Evolutionary conservation across 2,888 invertebrate genomes (phyloP).

Genomic region (Vannuccia rotundouncinata): DNA sequence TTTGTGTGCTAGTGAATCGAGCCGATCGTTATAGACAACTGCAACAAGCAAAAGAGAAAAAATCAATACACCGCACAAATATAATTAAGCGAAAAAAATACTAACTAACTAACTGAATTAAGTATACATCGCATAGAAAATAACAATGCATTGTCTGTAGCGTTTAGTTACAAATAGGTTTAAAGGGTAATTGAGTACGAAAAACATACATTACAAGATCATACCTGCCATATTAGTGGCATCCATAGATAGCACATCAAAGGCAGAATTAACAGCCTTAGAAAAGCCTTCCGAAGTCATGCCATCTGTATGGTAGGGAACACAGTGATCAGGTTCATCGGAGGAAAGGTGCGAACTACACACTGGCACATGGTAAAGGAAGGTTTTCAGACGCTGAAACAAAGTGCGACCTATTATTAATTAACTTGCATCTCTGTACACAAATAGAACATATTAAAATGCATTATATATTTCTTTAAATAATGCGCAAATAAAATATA

Average conservation of each 20-base stretch:
- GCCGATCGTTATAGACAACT: conserved; percentile 34
- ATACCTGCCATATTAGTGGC: conserved; percentile 32
- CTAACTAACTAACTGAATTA: too few species aligned
- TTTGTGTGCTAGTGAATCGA: conserved; percentile 10
- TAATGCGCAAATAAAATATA: too few species aligned
- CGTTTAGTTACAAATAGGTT: too few species aligned
- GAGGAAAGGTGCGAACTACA: conserved; percentile 10
- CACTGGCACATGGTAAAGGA: conserved; percentile 27
- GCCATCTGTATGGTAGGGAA: conserved; percentile 10
- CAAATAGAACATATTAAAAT: too few species aligned
- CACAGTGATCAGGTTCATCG: conserved; percentile 3
- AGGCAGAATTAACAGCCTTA: neutral
- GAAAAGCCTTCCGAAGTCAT: conserved; percentile 13
- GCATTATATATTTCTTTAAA: too few species aligned
- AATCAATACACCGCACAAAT: neutral
- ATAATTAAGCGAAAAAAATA: neutral
- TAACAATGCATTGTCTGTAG: too few species aligned
- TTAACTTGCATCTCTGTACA: too few species aligned
- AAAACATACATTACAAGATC: neutral
- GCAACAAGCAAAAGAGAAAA: neutral
- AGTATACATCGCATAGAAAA: too few species aligned
- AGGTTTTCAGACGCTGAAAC: conserved; percentile 13
- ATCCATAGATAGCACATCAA: neutral
- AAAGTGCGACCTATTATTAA: too few species aligned
- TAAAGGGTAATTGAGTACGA: too few species aligned